Evolutionary conservation across 1,140 invertebrate genomes (phyloP).

Genomic region (Drosophila busckii): DNA sequence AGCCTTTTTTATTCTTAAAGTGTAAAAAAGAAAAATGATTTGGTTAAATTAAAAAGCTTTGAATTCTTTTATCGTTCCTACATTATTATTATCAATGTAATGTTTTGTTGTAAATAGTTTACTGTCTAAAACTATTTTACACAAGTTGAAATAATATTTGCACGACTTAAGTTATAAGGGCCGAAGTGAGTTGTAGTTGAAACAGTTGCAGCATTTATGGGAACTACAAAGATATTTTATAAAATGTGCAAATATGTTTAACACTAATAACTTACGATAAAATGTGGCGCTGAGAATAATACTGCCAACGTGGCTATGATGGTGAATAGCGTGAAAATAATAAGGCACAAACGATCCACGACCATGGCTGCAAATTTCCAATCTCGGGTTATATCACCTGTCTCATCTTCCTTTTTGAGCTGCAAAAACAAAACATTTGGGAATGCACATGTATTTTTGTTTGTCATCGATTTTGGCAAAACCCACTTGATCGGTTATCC

Average conservation of each 20-base stretch:
- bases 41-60: constrained; percentile 39
- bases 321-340: constrained; percentile 98
- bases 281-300: constrained; percentile 96
- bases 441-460: neutral
- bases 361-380: constrained; percentile 99
- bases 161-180: constrained; percentile 23
- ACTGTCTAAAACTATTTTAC: constrained; percentile 16
- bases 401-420: constrained; percentile 93
- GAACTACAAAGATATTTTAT: constrained; percentile 37
- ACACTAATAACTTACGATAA: constrained; percentile 79
- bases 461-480: too few relatives aligned
- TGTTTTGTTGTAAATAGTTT: constrained; percentile 1
- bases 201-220: constrained; percentile 52
- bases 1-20: neutral
- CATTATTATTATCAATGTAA: neutral
- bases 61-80: constrained; percentile 4
- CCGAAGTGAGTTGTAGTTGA: constrained; percentile 7
- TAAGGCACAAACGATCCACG: constrained; percentile 98
- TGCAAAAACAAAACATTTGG: constrained; percentile 73
- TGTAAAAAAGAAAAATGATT: constrained; percentile 2
- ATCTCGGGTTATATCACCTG: constrained; percentile 93
- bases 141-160: constrained; percentile 50
- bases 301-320: constrained; percentile 97
- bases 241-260: neutral
- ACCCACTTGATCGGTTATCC: constrained; percentile 84